Percentiles rank a stretch among this genome's conserved stretches.
Evolutionary conservation across 2,888 invertebrate species (phyloP).

Genomic region (Sarcophaga caerulescens): DNA sequence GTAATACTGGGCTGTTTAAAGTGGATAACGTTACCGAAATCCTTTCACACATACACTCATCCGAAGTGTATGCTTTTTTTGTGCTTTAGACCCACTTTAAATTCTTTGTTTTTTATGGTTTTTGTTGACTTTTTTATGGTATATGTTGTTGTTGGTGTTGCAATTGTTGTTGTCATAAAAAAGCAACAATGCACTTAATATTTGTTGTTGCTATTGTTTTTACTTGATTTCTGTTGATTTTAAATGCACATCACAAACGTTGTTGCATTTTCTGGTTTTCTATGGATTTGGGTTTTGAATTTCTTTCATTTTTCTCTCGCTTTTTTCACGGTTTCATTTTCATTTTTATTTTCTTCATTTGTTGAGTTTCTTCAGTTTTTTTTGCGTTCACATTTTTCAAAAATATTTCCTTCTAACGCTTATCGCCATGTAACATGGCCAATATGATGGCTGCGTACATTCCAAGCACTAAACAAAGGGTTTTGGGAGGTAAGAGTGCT

Average conservation of each 20-base stretch:
- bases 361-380: slow-evolving; percentile 4
- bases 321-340: slow-evolving; percentile 10
- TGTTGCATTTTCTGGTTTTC: slow-evolving; percentile 68
- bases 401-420: slow-evolving; percentile 56
- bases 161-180: neutral
- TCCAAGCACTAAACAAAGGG: slow-evolving; percentile 35
- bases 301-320: neutral
- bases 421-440: slow-evolving; percentile 67
- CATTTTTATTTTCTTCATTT: slow-evolving; percentile 27
- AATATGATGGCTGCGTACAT: slow-evolving; percentile 60
- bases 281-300: slow-evolving; percentile 66
- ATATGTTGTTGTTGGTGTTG: neutral
- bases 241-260: slow-evolving; percentile 66
- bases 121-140: neutral
- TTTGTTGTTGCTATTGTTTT: slow-evolving; percentile 20
- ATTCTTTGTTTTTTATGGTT: neutral
- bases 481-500: neutral
- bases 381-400: slow-evolving; percentile 5
- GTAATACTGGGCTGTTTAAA: slow-evolving; percentile 55
- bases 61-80: neutral
- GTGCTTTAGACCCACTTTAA: neutral
- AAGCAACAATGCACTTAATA: neutral
- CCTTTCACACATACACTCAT: slow-evolving; percentile 52
- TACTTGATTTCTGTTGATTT: slow-evolving; percentile 45
- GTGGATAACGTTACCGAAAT: slow-evolving; percentile 68